Percentiles rank a stretch among this genome's conserved stretches.
phyloP scores from a whole-genome alignment of 2,113 vertebrate species.

The Nibea albiflora region DNA sequence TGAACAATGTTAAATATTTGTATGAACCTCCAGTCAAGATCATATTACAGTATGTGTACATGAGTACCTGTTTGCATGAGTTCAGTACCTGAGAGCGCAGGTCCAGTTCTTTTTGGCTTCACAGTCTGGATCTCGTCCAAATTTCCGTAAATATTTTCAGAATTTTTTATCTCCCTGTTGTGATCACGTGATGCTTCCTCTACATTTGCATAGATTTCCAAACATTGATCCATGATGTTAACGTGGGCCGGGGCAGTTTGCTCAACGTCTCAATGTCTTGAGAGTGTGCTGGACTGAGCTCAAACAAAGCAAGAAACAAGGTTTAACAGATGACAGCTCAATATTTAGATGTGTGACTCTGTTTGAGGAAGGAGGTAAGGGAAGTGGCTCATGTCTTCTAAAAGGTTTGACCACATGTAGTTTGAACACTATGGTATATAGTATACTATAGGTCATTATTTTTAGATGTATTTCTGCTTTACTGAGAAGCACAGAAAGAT shows the following conservation, averaged over 20 bases:
- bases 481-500: neutral
- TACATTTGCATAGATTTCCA: neutral
- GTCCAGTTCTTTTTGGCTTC: neutral
- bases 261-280: neutral
- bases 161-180: neutral
- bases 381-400: too few relatives aligned
- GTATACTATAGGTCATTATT: too few relatives aligned
- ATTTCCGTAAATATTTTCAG: constrained; percentile 24
- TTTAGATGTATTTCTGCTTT: neutral
- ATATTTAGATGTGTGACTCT: neutral
- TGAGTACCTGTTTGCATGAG: neutral
- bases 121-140: neutral
- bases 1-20: neutral
- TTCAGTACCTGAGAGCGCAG: constrained; percentile 21
- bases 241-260: neutral
- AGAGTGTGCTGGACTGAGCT: neutral
- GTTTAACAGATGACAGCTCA: neutral
- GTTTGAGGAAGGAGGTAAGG: too few relatives aligned
- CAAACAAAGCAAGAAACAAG: neutral
- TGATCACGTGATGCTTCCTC: neutral
- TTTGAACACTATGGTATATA: too few relatives aligned
- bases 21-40: neutral
- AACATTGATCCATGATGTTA: neutral
- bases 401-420: too few relatives aligned
- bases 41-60: neutral